phyloP scores from a whole-genome alignment of 2,113 vertebrate species.

The Hippoglossus stenolepis region DNA sequence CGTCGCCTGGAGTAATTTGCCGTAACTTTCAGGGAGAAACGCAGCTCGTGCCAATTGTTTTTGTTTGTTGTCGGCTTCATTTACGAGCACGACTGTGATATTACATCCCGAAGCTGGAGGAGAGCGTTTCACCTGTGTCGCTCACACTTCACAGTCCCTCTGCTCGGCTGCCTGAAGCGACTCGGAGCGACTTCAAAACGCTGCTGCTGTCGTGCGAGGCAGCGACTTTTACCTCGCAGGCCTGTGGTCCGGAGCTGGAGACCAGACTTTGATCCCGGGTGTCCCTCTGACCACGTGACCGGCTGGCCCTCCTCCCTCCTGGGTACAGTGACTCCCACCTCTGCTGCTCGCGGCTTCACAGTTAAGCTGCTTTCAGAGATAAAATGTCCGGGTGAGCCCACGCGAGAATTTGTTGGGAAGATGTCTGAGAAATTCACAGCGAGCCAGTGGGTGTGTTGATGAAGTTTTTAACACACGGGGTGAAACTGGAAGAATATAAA shows the following conservation, averaged over 20 bases:
- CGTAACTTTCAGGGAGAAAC: conserved; percentile 32
- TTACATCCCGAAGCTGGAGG: conserved; percentile 24
- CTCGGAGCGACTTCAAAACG: neutral
- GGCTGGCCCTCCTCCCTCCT: neutral
- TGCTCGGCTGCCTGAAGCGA: neutral
- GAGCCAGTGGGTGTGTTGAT: no score
- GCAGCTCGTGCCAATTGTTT: conserved; percentile 52
- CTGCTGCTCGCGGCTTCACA: no score
- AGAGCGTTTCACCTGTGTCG: conserved; percentile 14
- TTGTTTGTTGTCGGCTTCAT: conserved; percentile 53
- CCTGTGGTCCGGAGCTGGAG: conserved; percentile 18
- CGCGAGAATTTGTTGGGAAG: no score
- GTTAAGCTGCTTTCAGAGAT: no score
- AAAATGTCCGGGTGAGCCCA: no score
- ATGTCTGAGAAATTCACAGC: no score
- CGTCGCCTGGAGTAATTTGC: conserved; percentile 57
- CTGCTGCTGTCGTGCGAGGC: neutral
- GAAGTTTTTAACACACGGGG: no score
- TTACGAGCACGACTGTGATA: conserved; percentile 26
- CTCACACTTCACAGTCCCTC: conserved; percentile 22
- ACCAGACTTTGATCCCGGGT: conserved; percentile 19
- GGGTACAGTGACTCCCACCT: no score
- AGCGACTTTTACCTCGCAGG: neutral
- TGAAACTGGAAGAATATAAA: no score
- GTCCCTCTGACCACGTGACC: conserved; percentile 31